phyloP scores from a whole-genome alignment of 1,140 invertebrate species.

The Uloborus diversus region DNA sequence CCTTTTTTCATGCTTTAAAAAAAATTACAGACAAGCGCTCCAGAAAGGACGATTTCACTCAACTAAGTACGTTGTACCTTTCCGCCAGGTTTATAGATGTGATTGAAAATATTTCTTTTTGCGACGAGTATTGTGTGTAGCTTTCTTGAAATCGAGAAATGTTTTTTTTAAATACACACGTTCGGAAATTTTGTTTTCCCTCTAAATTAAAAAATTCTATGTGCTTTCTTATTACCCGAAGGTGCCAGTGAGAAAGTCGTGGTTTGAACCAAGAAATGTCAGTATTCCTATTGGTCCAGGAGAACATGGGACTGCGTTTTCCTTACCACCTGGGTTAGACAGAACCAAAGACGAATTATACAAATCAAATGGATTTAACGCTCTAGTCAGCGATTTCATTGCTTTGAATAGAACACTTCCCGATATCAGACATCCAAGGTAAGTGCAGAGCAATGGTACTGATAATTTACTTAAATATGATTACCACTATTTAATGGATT shows the following conservation, averaged over 20 bases:
- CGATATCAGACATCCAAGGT: slow-evolving; percentile 77
- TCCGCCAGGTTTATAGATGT: not conserved
- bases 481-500: not conserved
- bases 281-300: slow-evolving; percentile 69
- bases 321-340: slow-evolving; percentile 69
- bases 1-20: too few species aligned
- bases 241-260: not conserved
- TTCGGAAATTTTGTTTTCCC: not conserved
- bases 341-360: slow-evolving; percentile 72
- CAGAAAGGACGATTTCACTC: too few species aligned
- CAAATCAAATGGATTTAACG: slow-evolving; percentile 83
- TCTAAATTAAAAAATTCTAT: not conserved
- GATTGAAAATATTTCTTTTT: not conserved
- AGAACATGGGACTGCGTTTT: slow-evolving; percentile 76
- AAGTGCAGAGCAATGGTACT: too few species aligned
- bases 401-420: slow-evolving; percentile 78
- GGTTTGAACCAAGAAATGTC: not conserved
- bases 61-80: not conserved
- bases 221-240: not conserved
- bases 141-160: not conserved
- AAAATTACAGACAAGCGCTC: too few species aligned
- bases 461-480: too few species aligned
- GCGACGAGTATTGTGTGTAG: not conserved
- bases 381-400: slow-evolving; percentile 79
- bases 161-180: not conserved